Base-by-base conservation (phyloP, 2,797 vertebrate genomes). In the Amphiprion clarkii region DNA sequence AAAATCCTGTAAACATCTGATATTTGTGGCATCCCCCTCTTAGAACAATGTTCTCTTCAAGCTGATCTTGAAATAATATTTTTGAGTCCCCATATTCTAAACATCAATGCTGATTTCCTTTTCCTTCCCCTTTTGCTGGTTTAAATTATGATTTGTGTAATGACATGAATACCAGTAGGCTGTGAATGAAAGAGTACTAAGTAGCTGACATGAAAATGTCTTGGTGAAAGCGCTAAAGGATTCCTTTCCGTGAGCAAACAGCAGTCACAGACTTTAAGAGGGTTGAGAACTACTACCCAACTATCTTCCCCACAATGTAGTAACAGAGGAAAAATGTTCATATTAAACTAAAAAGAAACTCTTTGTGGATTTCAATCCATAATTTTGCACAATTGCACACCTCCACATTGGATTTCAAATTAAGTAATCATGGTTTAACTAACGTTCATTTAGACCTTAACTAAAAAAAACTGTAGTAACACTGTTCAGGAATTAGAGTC, bases 201-300 rank as follows among this genome's bases (percentile, higher is more conserved):
- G 66, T 33, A 74, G 68, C 49, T 14, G 65, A 84, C 72, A 63
- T 76, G 53, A 78, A 80, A 71, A 64, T 49, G 57, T 75, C 66
- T 68, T 40, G 19, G 33, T 64, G 40, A 93, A 92, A 92, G 89
- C 91, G 91, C 90, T 68, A 53, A 83, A 88, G 74, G 54, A 60
- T 77, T 84, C 51, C 46, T 51, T 71, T 84, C 63, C 55, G 61
- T 78, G 78, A 59, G 67, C 57, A 62, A 81, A 68, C 42, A 84
- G 42, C 70, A 56, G 71, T 82, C 85, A 73, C 59, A 66, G 49
- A 76, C 58, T 74, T 72, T 42, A 49, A 31, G 25, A 29, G 53
- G 21, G 67, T 57, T 61, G 67, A 40, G 53, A 58, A 59, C 60
- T 9, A 39, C 27, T 21, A 29, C 51, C 67, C 64, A 58, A 25